A percentile compares a stretch with the other conserved stretches of the same genome.
Conservation (phyloP, 2,888 invertebrate genomes). For the Prosopocoilus inquinatus region DNA sequence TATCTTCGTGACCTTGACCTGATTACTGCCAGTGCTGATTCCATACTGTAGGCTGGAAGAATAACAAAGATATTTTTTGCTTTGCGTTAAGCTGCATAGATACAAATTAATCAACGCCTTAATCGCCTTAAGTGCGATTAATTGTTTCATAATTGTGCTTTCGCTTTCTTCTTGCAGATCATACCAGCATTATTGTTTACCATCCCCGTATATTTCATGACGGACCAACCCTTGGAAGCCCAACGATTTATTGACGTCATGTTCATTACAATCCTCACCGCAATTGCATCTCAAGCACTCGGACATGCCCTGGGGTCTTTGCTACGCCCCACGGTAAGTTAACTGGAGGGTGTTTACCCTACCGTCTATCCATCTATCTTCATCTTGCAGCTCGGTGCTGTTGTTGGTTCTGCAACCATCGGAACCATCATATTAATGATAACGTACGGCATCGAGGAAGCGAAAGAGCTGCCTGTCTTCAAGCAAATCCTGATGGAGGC, state of each 20-base stretch:
- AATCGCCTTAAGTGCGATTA: too few relatives aligned
- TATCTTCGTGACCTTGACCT: too few relatives aligned
- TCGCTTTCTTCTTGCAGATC: slow-evolving; percentile 7
- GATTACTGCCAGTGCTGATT: too few relatives aligned
- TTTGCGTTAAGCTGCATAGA: too few relatives aligned
- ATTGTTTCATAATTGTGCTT: too few relatives aligned
- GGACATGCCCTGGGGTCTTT: slow-evolving; percentile 14
- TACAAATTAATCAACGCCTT: too few relatives aligned
- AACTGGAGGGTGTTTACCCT: not conserved
- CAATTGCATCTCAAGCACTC: slow-evolving; percentile 14
- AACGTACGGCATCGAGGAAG: slow-evolving; percentile 65
- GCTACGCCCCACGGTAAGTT: slow-evolving; percentile 15
- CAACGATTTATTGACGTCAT: slow-evolving; percentile 52
- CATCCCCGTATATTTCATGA: slow-evolving; percentile 56
- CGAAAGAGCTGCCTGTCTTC: slow-evolving; percentile 53
- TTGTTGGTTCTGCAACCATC: slow-evolving; percentile 57
- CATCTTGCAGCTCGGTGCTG: slow-evolving; percentile 59
- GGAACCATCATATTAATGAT: slow-evolving; percentile 59
- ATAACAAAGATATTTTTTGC: too few relatives aligned
- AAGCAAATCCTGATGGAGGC: slow-evolving; percentile 59
- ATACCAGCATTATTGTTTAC: slow-evolving; percentile 28
- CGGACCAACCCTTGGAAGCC: slow-evolving; percentile 65
- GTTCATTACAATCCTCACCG: slow-evolving; percentile 5
- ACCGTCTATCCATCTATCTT: slow-evolving; percentile 5
- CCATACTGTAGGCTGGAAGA: too few relatives aligned